Evolutionary conservation across 2,113 vertebrate species (phyloP), one percentile per base, ranked within the genome.

Genomic region (Laterallus jamaicensis): DNA sequence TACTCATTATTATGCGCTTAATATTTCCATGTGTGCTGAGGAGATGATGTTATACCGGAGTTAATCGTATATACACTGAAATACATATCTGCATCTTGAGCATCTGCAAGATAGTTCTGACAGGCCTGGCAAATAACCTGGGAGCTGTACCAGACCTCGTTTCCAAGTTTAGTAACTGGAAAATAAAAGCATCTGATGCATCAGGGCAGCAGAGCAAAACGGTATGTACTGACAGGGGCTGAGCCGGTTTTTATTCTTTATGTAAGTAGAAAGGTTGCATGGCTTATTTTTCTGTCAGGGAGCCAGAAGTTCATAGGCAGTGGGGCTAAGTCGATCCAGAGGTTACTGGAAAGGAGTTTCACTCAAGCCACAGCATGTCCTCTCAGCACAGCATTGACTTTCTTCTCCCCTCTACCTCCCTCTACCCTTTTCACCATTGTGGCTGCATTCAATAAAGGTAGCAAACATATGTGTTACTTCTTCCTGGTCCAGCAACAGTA

Each of bases 401-500:
- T 76, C 40, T 39, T 56, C 50, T 82, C 47, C 55, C 22, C 42
- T 93, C 42, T 44, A 88, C 20, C 69, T 91, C 74, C 74, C 75
- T 52, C 81, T 40, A 31, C 2, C 42, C 44, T 89, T 94, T 89
- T 47, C 75, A 50, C 88, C 78, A 75, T 66, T 88, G 15, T 52
- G 74, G 68, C 52, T 68, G 6, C 69, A 25, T 68, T 85, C 83
- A 90, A 37, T 86, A 88, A 88, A 95, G 93, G 94, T 79, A 95
- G 82, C 95, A 90, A 47, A 60, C 76, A 90, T 8, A 31, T 47
- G 64, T 29, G 58, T 78, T 82, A 37, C 55, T 93, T 96, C 80
- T 90, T 62, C 62, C 88, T 37, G n/a, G n/a, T 90, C 92, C 95
- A 96, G 67, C 58, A 95, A 82, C 92, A 87, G 93, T 92, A 95